A percentile compares a stretch with the other conserved stretches of the same genome.
phyloP scores from a whole-genome alignment of 2,113 vertebrate species.

The Nerophis lumbriciformis region DNA sequence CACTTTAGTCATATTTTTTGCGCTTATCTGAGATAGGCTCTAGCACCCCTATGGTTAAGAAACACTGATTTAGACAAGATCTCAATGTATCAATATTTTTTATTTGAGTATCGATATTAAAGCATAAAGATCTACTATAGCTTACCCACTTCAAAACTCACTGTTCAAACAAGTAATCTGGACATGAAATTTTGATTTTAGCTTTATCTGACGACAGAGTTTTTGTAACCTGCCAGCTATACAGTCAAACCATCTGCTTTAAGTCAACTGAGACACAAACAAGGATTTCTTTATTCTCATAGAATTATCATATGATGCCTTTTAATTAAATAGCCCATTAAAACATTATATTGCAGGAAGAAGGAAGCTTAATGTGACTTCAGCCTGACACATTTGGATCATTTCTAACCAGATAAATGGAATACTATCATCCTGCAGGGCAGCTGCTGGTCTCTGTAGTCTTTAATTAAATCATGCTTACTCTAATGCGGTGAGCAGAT shows the following conservation, averaged over 20 bases:
- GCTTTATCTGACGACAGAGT: no score
- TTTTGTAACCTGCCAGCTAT: neutral
- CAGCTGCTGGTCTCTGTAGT: conserved; percentile 24
- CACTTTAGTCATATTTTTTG: no score
- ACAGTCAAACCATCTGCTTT: neutral
- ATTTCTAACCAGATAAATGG: conserved; percentile 10
- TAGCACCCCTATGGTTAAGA: no score
- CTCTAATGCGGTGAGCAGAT: conserved; percentile 45
- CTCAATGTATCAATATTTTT: no score
- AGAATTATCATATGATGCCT: neutral
- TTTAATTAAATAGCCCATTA: neutral
- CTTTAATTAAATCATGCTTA: conserved; percentile 53
- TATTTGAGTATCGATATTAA: no score
- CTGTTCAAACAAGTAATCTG: no score
- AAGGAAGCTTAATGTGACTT: neutral
- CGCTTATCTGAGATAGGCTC: no score
- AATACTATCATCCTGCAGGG: conserved; percentile 6
- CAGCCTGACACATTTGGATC: neutral
- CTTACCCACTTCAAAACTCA: no score
- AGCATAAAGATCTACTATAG: no score
- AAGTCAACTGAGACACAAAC: neutral
- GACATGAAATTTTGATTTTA: no score
- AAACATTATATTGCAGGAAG: neutral
- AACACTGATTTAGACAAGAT: no score
- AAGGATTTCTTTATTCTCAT: neutral